Conservation (phyloP, 2,888 invertebrate genomes). For the Spilosoma lubricipeda region DNA sequence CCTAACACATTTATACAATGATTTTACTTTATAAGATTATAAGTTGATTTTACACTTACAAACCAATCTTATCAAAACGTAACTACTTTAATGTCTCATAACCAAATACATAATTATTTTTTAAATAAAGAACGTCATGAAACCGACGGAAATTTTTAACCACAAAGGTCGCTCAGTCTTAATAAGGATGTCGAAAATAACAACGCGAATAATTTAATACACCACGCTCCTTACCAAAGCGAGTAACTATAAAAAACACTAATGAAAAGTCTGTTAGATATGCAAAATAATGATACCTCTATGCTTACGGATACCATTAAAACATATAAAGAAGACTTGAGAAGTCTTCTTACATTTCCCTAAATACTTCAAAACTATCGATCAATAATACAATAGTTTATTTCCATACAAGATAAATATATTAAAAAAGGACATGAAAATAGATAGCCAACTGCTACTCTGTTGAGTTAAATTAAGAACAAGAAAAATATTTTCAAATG, state of each 20-base stretch:
- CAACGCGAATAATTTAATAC: neutral
- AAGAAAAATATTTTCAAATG: slow-evolving; percentile 4
- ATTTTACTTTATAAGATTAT: no score
- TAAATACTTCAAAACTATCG: neutral
- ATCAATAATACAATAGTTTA: neutral
- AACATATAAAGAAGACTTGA: neutral
- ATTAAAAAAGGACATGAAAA: neutral
- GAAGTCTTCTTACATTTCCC: neutral
- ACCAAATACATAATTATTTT: neutral
- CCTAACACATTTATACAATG: neutral
- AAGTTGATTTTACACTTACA: neutral
- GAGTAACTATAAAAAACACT: neutral
- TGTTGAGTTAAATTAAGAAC: slow-evolving; percentile 1
- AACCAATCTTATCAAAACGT: neutral
- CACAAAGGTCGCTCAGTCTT: neutral
- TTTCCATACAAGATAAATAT: neutral
- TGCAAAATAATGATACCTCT: neutral
- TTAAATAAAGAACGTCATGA: neutral
- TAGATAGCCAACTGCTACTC: neutral
- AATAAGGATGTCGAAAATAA: neutral
- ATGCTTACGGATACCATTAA: neutral
- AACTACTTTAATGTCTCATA: neutral
- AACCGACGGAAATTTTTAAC: neutral
- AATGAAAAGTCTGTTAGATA: neutral
- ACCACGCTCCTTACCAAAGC: neutral